Percentiles rank a stretch among this genome's conserved stretches.
Evolutionary conservation across 2,888 invertebrate species (phyloP).

Genomic region (Sympetrum striolatum): DNA sequence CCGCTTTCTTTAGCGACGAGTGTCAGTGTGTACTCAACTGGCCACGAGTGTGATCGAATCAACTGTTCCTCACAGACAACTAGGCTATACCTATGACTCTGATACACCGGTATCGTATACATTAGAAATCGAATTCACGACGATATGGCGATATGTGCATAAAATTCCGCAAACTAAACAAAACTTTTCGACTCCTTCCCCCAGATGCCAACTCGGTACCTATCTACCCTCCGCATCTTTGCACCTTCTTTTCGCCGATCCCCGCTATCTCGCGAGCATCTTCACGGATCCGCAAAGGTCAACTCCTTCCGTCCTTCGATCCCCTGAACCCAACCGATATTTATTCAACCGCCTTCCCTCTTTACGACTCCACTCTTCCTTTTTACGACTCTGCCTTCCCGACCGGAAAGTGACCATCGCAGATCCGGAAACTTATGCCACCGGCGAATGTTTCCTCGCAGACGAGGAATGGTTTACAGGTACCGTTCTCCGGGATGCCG

Average conservation of each 20-base stretch:
- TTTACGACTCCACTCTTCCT: not conserved
- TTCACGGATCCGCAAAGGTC: constrained; percentile 11
- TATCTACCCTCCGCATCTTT: not conserved
- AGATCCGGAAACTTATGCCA: constrained; percentile 34
- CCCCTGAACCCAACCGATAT: not conserved
- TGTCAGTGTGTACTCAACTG: no score
- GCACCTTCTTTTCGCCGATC: not conserved
- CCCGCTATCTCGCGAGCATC: constrained; percentile 28
- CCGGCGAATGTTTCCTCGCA: not conserved
- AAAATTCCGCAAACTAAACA: not conserved
- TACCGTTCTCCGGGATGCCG: not conserved
- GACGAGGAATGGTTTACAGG: not conserved
- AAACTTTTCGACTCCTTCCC: not conserved
- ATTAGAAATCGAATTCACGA: no score
- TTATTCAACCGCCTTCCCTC: constrained; percentile 19
- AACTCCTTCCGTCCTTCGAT: not conserved
- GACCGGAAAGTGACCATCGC: not conserved
- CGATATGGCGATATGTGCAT: no score
- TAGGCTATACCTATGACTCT: not conserved
- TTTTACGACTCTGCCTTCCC: not conserved
- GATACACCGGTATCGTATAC: no score
- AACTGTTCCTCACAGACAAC: no score
- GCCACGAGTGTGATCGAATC: no score
- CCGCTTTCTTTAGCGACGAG: no score
- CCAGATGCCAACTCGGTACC: not conserved